Evolutionary conservation across 2,888 invertebrate genomes (phyloP).

Genomic region (Drosophila pseudotalamancana): DNA sequence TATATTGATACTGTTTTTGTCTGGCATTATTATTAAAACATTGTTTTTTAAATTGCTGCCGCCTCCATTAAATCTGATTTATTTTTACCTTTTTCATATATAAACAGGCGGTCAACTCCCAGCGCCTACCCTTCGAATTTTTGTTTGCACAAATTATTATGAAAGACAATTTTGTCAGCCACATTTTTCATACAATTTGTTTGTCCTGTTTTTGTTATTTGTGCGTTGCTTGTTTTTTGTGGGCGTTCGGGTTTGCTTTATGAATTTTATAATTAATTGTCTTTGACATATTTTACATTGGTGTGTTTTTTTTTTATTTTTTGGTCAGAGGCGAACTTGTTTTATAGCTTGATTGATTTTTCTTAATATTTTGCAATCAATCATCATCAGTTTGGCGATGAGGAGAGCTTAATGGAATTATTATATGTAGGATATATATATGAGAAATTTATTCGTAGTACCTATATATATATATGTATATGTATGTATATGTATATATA

Average conservation of each 20-base stretch:
- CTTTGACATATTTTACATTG: slow-evolving; percentile 60
- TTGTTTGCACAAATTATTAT: slow-evolving; percentile 72
- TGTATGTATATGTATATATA: not conserved
- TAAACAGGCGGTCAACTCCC: slow-evolving; percentile 5
- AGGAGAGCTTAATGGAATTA: slow-evolving; percentile 9
- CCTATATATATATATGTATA: not conserved
- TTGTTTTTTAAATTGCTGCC: slow-evolving; percentile 57
- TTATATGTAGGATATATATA: not conserved
- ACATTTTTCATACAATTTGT: slow-evolving; percentile 56
- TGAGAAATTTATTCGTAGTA: slow-evolving; percentile 2
- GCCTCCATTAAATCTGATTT: slow-evolving; percentile 43
- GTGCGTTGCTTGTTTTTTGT: slow-evolving; percentile 34
- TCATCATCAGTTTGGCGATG: slow-evolving; percentile 22
- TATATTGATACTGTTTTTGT: slow-evolving; percentile 18
- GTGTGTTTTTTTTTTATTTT: slow-evolving; percentile 26
- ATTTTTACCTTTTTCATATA: slow-evolving; percentile 34
- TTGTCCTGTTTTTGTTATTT: slow-evolving; percentile 25
- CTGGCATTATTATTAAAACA: slow-evolving; percentile 62
- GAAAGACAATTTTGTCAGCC: slow-evolving; percentile 65
- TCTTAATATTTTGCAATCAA: slow-evolving; percentile 53
- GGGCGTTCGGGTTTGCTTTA: slow-evolving; percentile 44
- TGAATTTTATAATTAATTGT: slow-evolving; percentile 69
- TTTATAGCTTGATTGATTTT: slow-evolving; percentile 66
- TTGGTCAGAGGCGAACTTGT: slow-evolving; percentile 5
- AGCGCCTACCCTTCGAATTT: slow-evolving; percentile 9